Conservation (phyloP, 2,797 vertebrate genomes). For the Podarcis siculus region DNA sequence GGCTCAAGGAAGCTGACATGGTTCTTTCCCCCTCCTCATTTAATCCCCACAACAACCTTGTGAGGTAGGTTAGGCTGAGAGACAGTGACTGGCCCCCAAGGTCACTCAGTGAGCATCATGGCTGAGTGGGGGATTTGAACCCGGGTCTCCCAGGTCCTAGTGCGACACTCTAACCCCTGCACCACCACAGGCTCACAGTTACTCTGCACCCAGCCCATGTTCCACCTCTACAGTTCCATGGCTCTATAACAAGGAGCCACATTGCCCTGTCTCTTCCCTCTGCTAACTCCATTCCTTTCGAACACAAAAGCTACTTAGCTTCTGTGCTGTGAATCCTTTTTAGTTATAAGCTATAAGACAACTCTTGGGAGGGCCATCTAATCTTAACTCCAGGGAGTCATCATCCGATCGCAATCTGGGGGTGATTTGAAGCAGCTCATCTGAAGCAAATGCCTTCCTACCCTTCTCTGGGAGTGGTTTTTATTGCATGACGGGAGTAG, state of each 20-base stretch:
- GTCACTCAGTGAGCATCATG: no score
- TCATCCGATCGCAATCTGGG: constrained; percentile 73
- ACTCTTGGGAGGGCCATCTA: constrained; percentile 63
- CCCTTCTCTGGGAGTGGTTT: constrained; percentile 68
- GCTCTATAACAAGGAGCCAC: background rate
- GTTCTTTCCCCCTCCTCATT: no score
- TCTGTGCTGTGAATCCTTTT: constrained; percentile 62
- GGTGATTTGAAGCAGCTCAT: constrained; percentile 73
- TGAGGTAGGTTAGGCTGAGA: no score
- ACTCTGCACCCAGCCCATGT: no score
- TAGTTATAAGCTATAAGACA: constrained; percentile 69
- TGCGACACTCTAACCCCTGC: no score
- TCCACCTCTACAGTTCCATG: no score
- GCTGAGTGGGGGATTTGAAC: no score
- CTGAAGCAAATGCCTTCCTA: constrained; percentile 71
- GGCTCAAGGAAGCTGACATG: no score
- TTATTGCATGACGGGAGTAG: constrained; percentile 69
- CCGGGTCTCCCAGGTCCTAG: no score
- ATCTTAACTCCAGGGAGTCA: constrained; percentile 72
- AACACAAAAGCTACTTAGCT: constrained; percentile 53
- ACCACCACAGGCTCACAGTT: no score
- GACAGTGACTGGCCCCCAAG: no score
- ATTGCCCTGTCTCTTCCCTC: constrained; percentile 27
- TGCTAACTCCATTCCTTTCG: constrained; percentile 50
- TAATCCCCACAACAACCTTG: no score